Base-by-base conservation (phyloP, 2,113 vertebrate species). In the Callithrix jacchus region DNA sequence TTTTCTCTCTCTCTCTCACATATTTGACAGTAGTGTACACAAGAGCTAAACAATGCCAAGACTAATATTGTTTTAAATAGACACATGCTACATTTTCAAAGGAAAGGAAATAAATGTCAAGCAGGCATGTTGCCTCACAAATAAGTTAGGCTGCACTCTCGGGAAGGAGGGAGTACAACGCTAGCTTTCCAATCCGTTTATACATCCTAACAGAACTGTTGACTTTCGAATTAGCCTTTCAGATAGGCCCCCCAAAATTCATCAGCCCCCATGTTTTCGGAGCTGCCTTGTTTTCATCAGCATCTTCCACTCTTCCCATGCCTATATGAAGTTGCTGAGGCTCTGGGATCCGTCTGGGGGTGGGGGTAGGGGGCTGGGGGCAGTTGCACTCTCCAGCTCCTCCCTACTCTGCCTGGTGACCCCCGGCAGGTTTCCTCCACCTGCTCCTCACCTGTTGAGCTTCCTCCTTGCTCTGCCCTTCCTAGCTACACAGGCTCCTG, bases 21-120 rank as follows among this genome's bases (percentile, higher is more conserved):
- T 97, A 97, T 98, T 97, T 98, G 98, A 98, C 97, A 98, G 98
- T 96, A 95, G 88, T 96, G 95, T 98, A 98, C 97, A 98, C 98
- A 98, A 97, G 95, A 97, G 96, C 97, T 95, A 95, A 95, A 96
- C 97, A 88, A 95, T 94, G 98, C 98, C 98, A 98, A 98, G 97
- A 96, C 92, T 97, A 97, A 98, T 97, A n/a, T 89, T 95, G 96
- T 97, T 98, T 98, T 97, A 98, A 98, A 91, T 35, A 94, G 96
- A 91, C 80, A 58, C 47, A 76, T 0, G 74, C 85, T 89, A 68
- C 91, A 27, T 94, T 73, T 79, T 89, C 91, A 86, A 95, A 66
- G 92, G 87, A 30, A 87, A 73, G 81, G 82, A 82, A 89, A 82
- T 54, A 79, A 54, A 68, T 80, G 87, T 92, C 93, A 86, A 54